A percentile compares a stretch with the other conserved stretches of the same genome.
Conservation (phyloP, 1,140 invertebrate genomes). For the Penaeus vannamei region DNA sequence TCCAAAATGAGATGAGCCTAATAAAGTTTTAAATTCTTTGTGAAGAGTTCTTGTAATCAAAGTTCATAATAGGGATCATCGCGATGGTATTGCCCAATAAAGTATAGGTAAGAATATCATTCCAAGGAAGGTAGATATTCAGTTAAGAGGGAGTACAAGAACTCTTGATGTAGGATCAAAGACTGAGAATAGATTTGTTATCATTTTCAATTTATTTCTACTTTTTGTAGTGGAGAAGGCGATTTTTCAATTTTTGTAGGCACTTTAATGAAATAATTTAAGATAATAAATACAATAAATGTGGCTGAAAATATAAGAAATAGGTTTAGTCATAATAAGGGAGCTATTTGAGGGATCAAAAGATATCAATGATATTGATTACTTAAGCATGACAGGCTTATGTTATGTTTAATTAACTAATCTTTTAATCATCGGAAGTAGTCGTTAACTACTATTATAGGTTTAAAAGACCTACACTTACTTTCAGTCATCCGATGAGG, state of each 20-base stretch:
- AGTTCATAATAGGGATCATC: slow-evolving; percentile 12
- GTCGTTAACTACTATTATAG: too few relatives aligned
- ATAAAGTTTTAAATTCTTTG: slow-evolving; percentile 20
- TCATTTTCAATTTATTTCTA: background rate
- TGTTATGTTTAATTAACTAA: slow-evolving; percentile 24
- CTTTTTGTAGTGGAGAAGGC: background rate
- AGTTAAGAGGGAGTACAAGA: background rate
- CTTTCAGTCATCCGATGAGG: too few relatives aligned
- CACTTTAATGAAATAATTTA: slow-evolving; percentile 2
- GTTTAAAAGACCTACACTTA: too few relatives aligned
- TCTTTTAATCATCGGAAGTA: background rate
- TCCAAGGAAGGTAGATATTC: slow-evolving; percentile 16
- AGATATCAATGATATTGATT: too few relatives aligned
- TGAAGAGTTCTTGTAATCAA: slow-evolving; percentile 1
- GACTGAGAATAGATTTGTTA: background rate
- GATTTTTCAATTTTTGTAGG: background rate
- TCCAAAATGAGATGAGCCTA: background rate
- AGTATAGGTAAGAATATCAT: background rate
- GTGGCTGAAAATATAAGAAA: background rate
- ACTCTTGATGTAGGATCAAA: slow-evolving; percentile 32
- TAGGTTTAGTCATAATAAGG: background rate
- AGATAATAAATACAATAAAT: background rate
- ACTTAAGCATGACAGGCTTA: slow-evolving; percentile 7
- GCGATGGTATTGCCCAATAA: slow-evolving; percentile 28
- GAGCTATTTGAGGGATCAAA: too few relatives aligned